Evolutionary conservation across 2,888 invertebrate species (phyloP).

Genomic region (Caenorhabditis sp.): DNA sequence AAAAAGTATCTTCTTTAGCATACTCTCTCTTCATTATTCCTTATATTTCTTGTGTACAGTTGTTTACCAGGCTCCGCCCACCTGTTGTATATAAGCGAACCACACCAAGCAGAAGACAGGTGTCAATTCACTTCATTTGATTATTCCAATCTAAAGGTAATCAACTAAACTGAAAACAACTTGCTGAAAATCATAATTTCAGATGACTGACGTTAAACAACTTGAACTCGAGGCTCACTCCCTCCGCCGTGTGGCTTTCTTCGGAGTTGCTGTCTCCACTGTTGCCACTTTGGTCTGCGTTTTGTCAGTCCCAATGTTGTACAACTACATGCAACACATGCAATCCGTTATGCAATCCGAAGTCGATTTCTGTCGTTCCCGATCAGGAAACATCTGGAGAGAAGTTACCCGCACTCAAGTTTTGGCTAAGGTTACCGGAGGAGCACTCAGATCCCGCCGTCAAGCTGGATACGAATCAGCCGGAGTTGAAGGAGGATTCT

Average conservation of each 20-base stretch:
- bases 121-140: slow-evolving; percentile 29
- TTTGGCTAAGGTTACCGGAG: slow-evolving; percentile 57
- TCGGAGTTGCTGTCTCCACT: slow-evolving; percentile 57
- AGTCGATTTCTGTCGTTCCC: slow-evolving; percentile 58
- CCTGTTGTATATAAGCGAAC: slow-evolving; percentile 26
- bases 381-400: slow-evolving; percentile 59
- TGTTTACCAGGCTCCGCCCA: slow-evolving; percentile 25
- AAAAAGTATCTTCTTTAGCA: not conserved
- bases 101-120: slow-evolving; percentile 18
- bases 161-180: not conserved
- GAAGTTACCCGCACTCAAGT: slow-evolving; percentile 61
- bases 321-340: slow-evolving; percentile 68
- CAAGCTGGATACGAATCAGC: slow-evolving; percentile 57
- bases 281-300: slow-evolving; percentile 57
- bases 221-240: slow-evolving; percentile 52
- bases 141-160: not conserved
- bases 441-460: slow-evolving; percentile 50
- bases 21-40: not conserved
- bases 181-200: not conserved
- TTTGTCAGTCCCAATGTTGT: slow-evolving; percentile 57
- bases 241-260: slow-evolving; percentile 55
- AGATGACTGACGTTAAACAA: slow-evolving; percentile 47
- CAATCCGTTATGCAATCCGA: slow-evolving; percentile 56
- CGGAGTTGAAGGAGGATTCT: slow-evolving; percentile 44
- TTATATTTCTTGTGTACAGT: slow-evolving; percentile 4